Base-by-base conservation (phyloP, 2,888 invertebrate genomes). In the Acanthopleura granulata region DNA sequence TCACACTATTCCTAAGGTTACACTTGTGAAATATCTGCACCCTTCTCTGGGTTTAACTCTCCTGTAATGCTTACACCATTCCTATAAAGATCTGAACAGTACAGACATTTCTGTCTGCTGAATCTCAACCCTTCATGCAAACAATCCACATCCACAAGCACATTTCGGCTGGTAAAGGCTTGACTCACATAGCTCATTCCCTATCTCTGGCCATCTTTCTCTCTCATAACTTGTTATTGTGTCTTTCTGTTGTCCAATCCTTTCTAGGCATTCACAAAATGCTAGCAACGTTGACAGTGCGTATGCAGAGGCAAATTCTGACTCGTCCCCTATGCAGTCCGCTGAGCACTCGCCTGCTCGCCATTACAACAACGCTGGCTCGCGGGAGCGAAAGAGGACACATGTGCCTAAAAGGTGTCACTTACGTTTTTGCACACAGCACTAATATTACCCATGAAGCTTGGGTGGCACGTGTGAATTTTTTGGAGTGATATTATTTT, bases 231-330 rank as follows among this genome's bases (percentile, higher is more conserved):
- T 12, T 57, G 18, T 57, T 40, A 40, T 40, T 40, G 57, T 57
- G 57, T 57, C 57, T 57, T 22, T 66, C 29, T 66, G 16, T 66
- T 66, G 66, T 66, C 66, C 25, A 22, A 15, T 27, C 22, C 29
- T 27, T 27, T 66, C 29, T 66, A 66, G 66, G 66, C 66, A 66
- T 66, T 66, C 66, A 27, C 66, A 66, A 66, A 66, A 66, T 66
- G 66, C 66, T 66, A 66, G 66, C 66, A 66, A 66, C 66, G 66
- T 66, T 16, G 66, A 66, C 29, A 66, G 66, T 27, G 66, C 66
- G 66, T 66, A 27, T 66, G 14, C 66, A 27, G 66, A 66, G 25
- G 66, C 66, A 18, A 66, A 66, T 27, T 66, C 66, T 27, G 66
- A 66, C 25, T 27, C 25, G 6, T 66, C 66, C 6, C 66, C 66